Conservation (phyloP, 2,113 vertebrate species). For the Ammodytes marinus region DNA sequence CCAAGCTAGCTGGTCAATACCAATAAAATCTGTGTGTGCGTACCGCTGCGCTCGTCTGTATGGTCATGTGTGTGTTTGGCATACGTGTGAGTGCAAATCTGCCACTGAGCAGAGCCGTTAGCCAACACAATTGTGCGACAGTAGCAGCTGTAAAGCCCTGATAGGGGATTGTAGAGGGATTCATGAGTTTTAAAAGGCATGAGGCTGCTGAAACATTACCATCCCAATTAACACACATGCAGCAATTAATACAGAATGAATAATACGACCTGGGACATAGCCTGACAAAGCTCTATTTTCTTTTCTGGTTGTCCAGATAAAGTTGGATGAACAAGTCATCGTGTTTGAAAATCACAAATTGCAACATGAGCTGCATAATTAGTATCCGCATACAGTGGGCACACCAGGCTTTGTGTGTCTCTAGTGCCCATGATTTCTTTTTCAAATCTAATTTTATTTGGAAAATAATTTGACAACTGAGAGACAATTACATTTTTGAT, state of each 20-base stretch:
- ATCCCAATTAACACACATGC: background rate
- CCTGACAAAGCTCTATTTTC: background rate
- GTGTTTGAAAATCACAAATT: background rate
- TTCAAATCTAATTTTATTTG: background rate
- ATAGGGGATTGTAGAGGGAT: constrained; percentile 29
- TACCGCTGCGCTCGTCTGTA: background rate
- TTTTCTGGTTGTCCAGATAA: background rate
- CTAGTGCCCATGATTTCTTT: background rate
- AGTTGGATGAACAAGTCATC: background rate
- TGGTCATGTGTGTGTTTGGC: constrained; percentile 1
- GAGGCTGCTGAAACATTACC: background rate
- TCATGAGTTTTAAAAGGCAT: constrained; percentile 11
- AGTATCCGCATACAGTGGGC: background rate
- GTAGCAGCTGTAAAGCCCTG: constrained; percentile 26
- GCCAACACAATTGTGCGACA: background rate
- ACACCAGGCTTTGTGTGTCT: background rate
- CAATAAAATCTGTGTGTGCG: constrained; percentile 16
- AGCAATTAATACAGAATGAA: background rate
- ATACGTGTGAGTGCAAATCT: background rate
- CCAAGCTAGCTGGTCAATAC: constrained; percentile 30
- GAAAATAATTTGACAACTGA: background rate
- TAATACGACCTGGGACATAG: background rate
- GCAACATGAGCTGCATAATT: background rate
- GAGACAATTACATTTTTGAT: background rate
- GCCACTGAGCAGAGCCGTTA: background rate